phyloP scores from a whole-genome alignment of 2,888 invertebrate genomes.

The Aspidiotus rigidus region DNA sequence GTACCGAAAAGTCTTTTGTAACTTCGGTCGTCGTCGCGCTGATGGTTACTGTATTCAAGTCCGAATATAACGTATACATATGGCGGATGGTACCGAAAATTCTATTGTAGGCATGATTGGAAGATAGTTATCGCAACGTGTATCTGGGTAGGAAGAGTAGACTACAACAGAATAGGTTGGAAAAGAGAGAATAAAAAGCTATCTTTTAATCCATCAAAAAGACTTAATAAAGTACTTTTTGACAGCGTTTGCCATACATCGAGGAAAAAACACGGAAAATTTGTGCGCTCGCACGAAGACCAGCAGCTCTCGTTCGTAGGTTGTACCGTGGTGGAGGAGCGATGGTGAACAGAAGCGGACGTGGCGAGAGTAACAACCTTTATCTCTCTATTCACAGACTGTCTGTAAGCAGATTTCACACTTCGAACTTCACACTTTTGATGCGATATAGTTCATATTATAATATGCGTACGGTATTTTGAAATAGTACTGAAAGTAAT shows the following conservation, averaged over 20 bases:
- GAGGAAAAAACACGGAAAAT: background rate
- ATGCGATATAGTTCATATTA: too few species aligned
- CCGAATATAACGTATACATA: constrained; percentile 8
- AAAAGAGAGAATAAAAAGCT: constrained; percentile 22
- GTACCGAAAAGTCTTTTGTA: constrained; percentile 12
- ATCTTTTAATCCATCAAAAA: constrained; percentile 31
- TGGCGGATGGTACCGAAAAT: constrained; percentile 18
- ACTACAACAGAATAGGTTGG: background rate
- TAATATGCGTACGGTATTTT: too few species aligned
- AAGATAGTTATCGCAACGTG: constrained; percentile 18
- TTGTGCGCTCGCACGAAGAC: background rate
- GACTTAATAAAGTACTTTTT: constrained; percentile 33
- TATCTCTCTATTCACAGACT: too few species aligned
- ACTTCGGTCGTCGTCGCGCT: background rate
- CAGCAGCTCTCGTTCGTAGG: too few species aligned
- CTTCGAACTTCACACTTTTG: too few species aligned
- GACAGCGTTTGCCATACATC: constrained; percentile 17
- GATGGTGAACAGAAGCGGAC: too few species aligned
- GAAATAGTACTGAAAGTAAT: too few species aligned
- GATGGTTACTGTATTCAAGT: constrained; percentile 2
- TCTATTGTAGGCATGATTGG: constrained; percentile 22
- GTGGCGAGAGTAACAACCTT: too few species aligned
- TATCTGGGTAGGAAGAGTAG: constrained; percentile 15
- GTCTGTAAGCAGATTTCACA: too few species aligned
- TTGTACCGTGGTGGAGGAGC: too few species aligned